phyloP scores from a whole-genome alignment of 2,797 vertebrate species.

The Alfaro cultratus region DNA sequence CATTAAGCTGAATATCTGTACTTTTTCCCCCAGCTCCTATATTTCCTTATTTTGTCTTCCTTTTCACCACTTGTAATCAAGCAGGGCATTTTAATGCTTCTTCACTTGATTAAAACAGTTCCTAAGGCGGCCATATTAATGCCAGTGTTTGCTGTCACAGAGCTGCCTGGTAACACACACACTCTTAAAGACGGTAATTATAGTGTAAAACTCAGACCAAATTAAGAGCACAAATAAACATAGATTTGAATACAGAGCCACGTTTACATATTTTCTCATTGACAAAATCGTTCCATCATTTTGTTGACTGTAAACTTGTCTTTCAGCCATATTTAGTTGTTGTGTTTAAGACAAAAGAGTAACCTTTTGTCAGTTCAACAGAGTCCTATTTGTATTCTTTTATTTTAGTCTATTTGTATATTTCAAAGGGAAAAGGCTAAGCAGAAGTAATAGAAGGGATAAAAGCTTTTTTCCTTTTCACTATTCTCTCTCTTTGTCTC shows the following conservation, averaged over 20 bases:
- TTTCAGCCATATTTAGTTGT: neutral
- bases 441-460: neutral
- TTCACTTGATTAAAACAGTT: conserved; percentile 56
- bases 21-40: neutral
- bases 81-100: conserved; percentile 56
- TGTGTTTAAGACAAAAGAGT: conserved; percentile 3
- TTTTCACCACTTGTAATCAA: conserved; percentile 48
- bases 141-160: conserved; percentile 55
- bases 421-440: neutral
- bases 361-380: neutral
- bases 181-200: conserved; percentile 15
- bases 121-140: conserved; percentile 51
- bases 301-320: neutral
- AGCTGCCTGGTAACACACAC: conserved; percentile 22
- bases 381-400: neutral
- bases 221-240: neutral
- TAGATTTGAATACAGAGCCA: neutral
- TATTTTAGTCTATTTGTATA: neutral
- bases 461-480: neutral
- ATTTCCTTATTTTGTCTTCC: neutral
- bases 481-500: neutral
- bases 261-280: no score
- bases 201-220: conserved; percentile 4
- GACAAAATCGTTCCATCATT: neutral
- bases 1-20: neutral